A percentile compares a stretch with the other conserved stretches of the same genome.
Conservation (phyloP, 2,113 vertebrate species). For the Pelobates fuscus region DNA sequence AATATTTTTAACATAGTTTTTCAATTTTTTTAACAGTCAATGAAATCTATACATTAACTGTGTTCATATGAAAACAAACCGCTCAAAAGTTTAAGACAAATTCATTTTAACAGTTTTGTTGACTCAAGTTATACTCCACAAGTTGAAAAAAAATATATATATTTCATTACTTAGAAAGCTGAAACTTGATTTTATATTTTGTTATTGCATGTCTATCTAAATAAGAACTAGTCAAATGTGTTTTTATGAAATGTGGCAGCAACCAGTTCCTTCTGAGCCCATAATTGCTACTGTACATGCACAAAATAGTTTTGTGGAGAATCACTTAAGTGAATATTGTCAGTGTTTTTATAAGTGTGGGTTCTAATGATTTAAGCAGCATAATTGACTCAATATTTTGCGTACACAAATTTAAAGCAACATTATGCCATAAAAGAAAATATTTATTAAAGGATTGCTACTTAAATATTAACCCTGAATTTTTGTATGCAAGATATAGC, state of each 20-base stretch:
- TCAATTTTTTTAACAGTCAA: too few relatives aligned
- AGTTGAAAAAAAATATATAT: background rate
- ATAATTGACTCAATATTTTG: background rate
- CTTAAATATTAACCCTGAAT: too few relatives aligned
- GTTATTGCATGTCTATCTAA: background rate
- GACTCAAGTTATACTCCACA: background rate
- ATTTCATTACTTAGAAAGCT: background rate
- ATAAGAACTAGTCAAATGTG: background rate
- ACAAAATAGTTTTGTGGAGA: conserved; percentile 5
- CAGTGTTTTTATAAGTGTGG: conserved; percentile 4
- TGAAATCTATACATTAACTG: background rate
- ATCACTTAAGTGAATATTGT: conserved; percentile 14
- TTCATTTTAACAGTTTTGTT: background rate
- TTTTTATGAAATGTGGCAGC: background rate
- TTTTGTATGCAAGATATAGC: too few relatives aligned
- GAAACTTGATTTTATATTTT: background rate
- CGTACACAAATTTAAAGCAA: background rate
- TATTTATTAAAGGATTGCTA: too few relatives aligned
- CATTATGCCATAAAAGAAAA: background rate
- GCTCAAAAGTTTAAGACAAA: background rate
- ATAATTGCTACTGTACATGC: background rate
- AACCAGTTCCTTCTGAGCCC: background rate
- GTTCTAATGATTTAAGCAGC: conserved; percentile 22
- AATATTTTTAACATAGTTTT: too few relatives aligned
- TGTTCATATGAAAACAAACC: background rate